phyloP scores from a whole-genome alignment of 1,140 invertebrate genomes.

The Centruroides sculpturatus region DNA sequence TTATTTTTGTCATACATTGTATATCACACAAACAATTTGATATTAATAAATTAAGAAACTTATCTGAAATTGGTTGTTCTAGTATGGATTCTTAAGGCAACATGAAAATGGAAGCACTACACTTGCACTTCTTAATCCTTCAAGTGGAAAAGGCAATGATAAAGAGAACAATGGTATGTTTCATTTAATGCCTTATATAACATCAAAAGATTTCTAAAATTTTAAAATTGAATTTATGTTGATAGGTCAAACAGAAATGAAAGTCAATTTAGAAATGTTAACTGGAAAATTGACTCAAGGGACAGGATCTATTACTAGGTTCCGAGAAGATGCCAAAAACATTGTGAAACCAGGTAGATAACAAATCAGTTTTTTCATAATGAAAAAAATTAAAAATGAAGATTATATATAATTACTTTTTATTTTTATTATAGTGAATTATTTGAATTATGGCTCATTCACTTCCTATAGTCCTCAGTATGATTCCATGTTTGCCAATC shows the following conservation, averaged over 20 bases:
- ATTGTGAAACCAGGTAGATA: conserved; percentile 52
- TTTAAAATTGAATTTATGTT: neutral
- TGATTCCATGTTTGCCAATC: conserved; percentile 86
- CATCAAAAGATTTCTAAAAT: neutral
- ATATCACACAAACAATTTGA: no score
- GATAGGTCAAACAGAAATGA: conserved; percentile 22
- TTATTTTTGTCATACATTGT: no score
- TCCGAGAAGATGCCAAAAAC: conserved; percentile 77
- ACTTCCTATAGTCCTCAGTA: conserved; percentile 87
- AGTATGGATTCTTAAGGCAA: conserved; percentile 67
- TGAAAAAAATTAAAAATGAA: no score
- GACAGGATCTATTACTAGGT: conserved; percentile 47
- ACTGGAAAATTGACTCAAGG: conserved; percentile 71
- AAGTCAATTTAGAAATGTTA: conserved; percentile 62
- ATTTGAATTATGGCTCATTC: conserved; percentile 86
- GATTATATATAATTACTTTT: neutral
- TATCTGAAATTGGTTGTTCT: conserved; percentile 7
- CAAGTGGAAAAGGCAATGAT: neutral
- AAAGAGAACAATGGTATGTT: neutral
- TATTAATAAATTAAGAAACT: no score
- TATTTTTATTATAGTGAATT: conserved; percentile 47
- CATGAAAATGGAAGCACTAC: conserved; percentile 71
- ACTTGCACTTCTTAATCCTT: conserved; percentile 65
- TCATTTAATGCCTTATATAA: neutral
- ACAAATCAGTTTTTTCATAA: neutral